These are phyloP conservation scores for Brenthis daphne DNA, from an alignment of 2,888 invertebrate genomes.

Conservation along the genomic window DNA sequence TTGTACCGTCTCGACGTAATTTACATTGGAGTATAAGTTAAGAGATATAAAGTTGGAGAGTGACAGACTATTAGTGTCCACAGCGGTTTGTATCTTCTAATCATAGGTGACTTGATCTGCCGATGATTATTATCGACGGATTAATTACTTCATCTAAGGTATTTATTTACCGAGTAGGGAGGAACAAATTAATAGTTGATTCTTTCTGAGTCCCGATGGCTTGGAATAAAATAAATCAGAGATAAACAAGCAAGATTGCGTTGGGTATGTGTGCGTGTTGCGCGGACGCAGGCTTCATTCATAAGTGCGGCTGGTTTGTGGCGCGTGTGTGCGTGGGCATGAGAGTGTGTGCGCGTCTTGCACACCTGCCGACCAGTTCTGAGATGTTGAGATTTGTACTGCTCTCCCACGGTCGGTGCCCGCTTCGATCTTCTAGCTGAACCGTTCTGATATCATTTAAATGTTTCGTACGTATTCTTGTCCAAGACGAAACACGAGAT, in stretches of 20 bases:
- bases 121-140: slow-evolving; percentile 66
- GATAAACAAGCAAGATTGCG: slow-evolving; percentile 76
- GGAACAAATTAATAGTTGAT: slow-evolving; percentile 76
- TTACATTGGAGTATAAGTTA: slow-evolving; percentile 24
- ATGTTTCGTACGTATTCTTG: slow-evolving; percentile 45
- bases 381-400: slow-evolving; percentile 82
- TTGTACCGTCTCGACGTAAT: slow-evolving; percentile 29
- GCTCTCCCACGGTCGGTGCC: slow-evolving; percentile 82
- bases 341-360: slow-evolving; percentile 52
- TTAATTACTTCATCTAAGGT: slow-evolving; percentile 75
- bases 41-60: slow-evolving; percentile 27
- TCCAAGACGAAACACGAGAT: slow-evolving; percentile 29
- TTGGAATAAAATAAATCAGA: slow-evolving; percentile 79
- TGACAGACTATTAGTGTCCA: slow-evolving; percentile 40
- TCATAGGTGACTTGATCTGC: slow-evolving; percentile 51
- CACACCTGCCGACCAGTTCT: slow-evolving; percentile 82
- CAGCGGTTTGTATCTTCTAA: slow-evolving; percentile 44
- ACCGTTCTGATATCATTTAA: slow-evolving; percentile 72
- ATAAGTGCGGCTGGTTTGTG: slow-evolving; percentile 72
- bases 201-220: slow-evolving; percentile 69
- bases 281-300: slow-evolving; percentile 68
- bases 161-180: slow-evolving; percentile 63
- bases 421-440: slow-evolving; percentile 75
- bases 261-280: slow-evolving; percentile 48
- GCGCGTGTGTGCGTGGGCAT: slow-evolving; percentile 49